Percentiles rank a stretch among this genome's conserved stretches.
Conservation (phyloP, 2,797 vertebrate genomes). For the Chromobotia macracanthus region DNA sequence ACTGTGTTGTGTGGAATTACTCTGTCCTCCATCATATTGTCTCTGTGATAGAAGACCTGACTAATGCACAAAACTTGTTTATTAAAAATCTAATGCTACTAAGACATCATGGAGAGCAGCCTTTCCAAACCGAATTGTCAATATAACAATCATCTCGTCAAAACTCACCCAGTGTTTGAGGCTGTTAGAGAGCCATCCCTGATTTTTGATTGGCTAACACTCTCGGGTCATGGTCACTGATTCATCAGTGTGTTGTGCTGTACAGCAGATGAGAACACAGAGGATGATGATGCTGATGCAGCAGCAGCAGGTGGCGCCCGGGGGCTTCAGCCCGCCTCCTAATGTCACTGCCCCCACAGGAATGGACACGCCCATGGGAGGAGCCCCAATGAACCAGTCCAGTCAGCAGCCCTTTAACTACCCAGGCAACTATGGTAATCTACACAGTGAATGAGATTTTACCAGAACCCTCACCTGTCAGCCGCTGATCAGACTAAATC, state of each 20-base stretch:
- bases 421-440: conserved; percentile 88
- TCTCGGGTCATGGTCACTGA: too few relatives aligned
- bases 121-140: too few relatives aligned
- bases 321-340: conserved; percentile 92
- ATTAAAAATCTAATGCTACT: neutral
- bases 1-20: too few relatives aligned
- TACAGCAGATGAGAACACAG: conserved; percentile 85
- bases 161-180: too few relatives aligned
- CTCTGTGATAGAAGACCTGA: neutral
- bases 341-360: conserved; percentile 90
- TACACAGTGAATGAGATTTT: neutral
- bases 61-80: neutral
- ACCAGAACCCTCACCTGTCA: too few relatives aligned
- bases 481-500: too few relatives aligned
- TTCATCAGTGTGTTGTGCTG: neutral
- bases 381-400: conserved; percentile 83
- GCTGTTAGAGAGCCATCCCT: too few relatives aligned
- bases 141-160: too few relatives aligned
- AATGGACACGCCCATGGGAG: conserved; percentile 86
- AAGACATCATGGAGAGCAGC: too few relatives aligned
- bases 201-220: neutral
- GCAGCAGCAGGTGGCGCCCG: conserved; percentile 76
- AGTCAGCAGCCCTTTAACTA: conserved; percentile 89
- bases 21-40: neutral
- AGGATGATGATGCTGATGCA: conserved; percentile 88